Percentiles rank a stretch among this genome's conserved stretches.
Evolutionary conservation across 2,113 vertebrate species (phyloP).

Genomic region (Prinia subflava): DNA sequence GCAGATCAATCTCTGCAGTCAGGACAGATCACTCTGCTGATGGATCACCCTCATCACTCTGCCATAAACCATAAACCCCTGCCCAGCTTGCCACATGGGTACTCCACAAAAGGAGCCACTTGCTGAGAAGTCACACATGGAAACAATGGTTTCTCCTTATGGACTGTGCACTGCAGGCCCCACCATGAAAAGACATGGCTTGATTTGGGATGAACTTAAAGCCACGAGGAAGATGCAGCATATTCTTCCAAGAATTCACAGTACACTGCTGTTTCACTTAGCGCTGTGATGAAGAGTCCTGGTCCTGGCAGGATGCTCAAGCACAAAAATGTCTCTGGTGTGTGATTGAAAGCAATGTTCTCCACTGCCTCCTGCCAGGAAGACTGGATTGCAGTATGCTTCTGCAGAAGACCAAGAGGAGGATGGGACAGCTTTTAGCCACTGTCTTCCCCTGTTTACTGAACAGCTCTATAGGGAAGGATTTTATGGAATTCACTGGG

Average conservation of each 20-base stretch:
- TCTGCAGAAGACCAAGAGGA: background rate
- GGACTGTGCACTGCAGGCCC: background rate
- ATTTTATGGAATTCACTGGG: background rate
- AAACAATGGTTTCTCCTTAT: background rate
- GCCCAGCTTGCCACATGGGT: background rate
- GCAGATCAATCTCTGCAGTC: background rate
- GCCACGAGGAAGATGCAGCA: background rate
- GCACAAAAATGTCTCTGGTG: background rate
- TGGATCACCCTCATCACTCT: background rate
- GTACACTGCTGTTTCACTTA: background rate
- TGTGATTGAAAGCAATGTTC: background rate
- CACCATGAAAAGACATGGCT: background rate
- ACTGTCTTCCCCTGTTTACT: background rate
- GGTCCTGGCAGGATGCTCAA: background rate
- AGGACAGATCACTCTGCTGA: background rate
- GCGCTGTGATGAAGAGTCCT: background rate
- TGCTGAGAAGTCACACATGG: background rate
- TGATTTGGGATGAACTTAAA: background rate
- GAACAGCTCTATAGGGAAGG: background rate
- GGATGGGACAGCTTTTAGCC: background rate
- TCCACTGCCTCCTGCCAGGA: background rate
- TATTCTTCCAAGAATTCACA: background rate
- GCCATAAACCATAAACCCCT: background rate
- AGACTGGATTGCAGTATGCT: background rate
- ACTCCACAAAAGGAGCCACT: background rate